These are phyloP conservation scores for Tragopan temminckii DNA, from an alignment of 2,797 vertebrate species.

Conservation along the genomic window DNA sequence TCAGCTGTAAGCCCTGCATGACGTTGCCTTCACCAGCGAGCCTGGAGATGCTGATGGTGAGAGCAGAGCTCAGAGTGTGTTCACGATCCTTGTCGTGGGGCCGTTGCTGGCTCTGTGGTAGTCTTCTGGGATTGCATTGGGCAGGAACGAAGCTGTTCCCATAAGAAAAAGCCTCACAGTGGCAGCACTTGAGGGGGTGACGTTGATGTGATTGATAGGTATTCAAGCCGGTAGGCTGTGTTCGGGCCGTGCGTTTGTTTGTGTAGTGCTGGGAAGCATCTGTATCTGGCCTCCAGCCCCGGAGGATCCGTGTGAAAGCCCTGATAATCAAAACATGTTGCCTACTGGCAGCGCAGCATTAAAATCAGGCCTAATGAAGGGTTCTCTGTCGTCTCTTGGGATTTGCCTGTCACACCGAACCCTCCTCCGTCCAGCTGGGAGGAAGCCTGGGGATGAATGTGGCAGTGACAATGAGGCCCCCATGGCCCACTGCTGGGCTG, in stretches of 20 bases:
- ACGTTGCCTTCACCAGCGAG: fast-evolving
- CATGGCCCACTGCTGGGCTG: conserved; percentile 1
- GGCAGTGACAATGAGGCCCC: conserved; percentile 27
- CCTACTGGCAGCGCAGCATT: neutral
- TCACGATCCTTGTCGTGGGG: fast-evolving
- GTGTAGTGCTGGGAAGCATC: neutral
- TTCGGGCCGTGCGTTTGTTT: neutral
- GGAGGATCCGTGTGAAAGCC: neutral
- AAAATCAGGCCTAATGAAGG: neutral
- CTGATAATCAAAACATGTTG: neutral
- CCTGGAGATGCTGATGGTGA: neutral
- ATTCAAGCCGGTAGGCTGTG: neutral
- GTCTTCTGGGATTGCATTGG: neutral
- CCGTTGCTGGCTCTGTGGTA: neutral
- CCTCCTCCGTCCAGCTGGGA: neutral
- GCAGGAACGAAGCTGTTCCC: neutral
- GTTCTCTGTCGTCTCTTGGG: neutral
- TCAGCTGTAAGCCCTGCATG: neutral
- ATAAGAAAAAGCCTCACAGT: neutral
- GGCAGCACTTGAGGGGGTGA: neutral
- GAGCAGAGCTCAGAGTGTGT: neutral
- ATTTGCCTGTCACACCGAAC: conserved; percentile 18
- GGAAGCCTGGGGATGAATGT: conserved; percentile 39
- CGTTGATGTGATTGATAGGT: neutral
- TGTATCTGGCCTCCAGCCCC: neutral